Evolutionary conservation across 92 coral and sea anemone species (phyloP), one percentile per base, ranked within the genome.

Genomic region (Palythoa grandiflora): DNA sequence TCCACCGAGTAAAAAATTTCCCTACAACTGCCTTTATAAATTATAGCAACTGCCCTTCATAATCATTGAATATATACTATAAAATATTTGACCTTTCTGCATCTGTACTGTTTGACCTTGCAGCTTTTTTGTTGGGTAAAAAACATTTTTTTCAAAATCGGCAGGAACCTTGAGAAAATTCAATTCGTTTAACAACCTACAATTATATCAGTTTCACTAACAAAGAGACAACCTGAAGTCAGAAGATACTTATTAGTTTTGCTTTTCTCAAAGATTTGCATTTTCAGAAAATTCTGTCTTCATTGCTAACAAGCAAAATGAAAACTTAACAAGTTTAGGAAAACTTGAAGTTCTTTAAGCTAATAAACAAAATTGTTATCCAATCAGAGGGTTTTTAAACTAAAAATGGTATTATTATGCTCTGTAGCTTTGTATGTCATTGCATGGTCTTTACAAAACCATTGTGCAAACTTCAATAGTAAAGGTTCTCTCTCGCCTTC

Each of bases 371-470:
- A 44, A 44, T 44, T 44, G 7, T 73, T 73, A 10, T 10, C 48
- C 59, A 19, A 19, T 0, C 37, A 57, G 19, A 79, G 10, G 7
- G 54, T 59, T 21, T 7, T 39, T 13, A 35, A 14, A 59, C 28
- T 40, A 3, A 16, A 59, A 79, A 28, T 28, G 28, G 28, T 28
- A 28, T 28, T 13, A 54, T 35, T 10, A 63, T 19, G 76, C 75
- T 81, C 86, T 81, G 86, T 81, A 81, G 86, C 86, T 81, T 81
- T 81, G 86, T 81, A 81, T 77, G 48, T 54, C 75, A 36, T 15
- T 35, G 50, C 57, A 54, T 81, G 65, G 75, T 47, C 9, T 65
- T 65, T 81, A 68, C 76, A 55, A 66, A 68, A 81, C 86, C 40
- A 39, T 80, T 44, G 19, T 39, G 73, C 59, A 81, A 66, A 81